These are phyloP conservation scores for Caenorhabditis tropicalis DNA, from an alignment of 1,140 invertebrate genomes.

Conservation along the genomic window DNA sequence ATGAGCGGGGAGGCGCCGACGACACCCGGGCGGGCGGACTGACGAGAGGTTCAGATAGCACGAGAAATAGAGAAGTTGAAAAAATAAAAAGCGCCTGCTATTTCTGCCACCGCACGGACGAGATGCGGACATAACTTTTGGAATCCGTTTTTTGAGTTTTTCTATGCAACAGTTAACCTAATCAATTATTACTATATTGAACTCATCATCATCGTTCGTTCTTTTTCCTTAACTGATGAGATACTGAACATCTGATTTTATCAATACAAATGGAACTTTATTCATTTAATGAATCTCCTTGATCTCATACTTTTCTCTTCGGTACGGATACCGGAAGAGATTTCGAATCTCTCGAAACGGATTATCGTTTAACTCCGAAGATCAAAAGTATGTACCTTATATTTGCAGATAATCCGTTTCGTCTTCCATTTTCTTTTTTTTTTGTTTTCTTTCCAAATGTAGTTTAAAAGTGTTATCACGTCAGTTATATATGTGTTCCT, in stretches of 20 bases:
- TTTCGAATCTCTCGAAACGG: background rate
- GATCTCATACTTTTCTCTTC: background rate
- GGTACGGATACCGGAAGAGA: background rate
- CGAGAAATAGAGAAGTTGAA: constrained; percentile 40
- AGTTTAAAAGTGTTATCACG: constrained; percentile 2
- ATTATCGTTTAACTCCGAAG: background rate
- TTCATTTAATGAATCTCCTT: background rate
- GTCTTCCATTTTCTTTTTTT: background rate
- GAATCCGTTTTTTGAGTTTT: constrained; percentile 22
- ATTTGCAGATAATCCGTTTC: constrained; percentile 10
- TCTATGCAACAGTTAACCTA: background rate
- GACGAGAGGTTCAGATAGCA: constrained; percentile 32
- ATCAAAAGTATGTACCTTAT: constrained; percentile 4
- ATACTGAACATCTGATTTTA: background rate
- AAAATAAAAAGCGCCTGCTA: constrained; percentile 22
- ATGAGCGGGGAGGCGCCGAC: constrained; percentile 39
- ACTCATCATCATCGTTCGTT: background rate
- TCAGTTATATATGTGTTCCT: constrained; percentile 14
- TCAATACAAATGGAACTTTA: background rate
- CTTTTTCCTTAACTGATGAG: background rate
- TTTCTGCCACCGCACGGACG: constrained; percentile 18
- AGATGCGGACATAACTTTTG: background rate
- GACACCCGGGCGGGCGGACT: constrained; percentile 17
- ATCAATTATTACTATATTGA: too few relatives aligned
- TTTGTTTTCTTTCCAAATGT: background rate